Base-by-base conservation (phyloP, 2,888 invertebrate genomes). In the Platerodrilus igneus region DNA sequence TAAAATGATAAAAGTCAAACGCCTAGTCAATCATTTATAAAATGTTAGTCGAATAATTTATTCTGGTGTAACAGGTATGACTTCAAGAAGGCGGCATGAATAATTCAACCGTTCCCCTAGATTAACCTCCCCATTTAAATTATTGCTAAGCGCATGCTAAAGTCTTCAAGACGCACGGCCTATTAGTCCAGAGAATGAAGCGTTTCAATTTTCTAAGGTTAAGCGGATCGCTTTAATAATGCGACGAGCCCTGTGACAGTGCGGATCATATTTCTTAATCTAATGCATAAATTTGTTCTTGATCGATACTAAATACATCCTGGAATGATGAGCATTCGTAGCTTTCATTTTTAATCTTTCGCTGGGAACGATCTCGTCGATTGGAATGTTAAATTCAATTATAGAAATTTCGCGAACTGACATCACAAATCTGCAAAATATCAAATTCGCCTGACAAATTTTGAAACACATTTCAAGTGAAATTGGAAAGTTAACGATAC, bases 111-210 rank as follows among this genome's bases (percentile, higher is more conserved):
- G 21, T 28, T 34, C 33, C 38, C 25, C 25, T 27, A 20, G 30
- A 38, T 38, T 43, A 43, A 36, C 27, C 29, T 17, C 36, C 23
- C 38, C 39, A 44, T 43, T 43, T 38, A 43, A 38, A 43, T 43
- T 43, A 43, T 43, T n/a, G n/a, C 28, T 43, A 30, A 38, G 35
- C 43, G 43, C 43, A 38, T 43, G 43, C 34, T 35, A 28, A 43
- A 43, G 30, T n/a, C 30, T 35, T 29, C 20, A 25, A 26, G 34
- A 35, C 35, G 37, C 36, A 44, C 32, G 40, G 39, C 36, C 44
- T 36, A 44, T 44, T 44, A 40, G 44, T 40, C 40, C 22, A 27
- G 28, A 36, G 40, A 44, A 40, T 44, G 40, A 40, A 32, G 27
- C 22, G 36, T 44, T 44, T 40, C 41, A 41, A 41, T 41, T 41